These are phyloP conservation scores for Vicugna pacos DNA, from an alignment of 2,113 vertebrate species.

Conservation along the genomic window DNA sequence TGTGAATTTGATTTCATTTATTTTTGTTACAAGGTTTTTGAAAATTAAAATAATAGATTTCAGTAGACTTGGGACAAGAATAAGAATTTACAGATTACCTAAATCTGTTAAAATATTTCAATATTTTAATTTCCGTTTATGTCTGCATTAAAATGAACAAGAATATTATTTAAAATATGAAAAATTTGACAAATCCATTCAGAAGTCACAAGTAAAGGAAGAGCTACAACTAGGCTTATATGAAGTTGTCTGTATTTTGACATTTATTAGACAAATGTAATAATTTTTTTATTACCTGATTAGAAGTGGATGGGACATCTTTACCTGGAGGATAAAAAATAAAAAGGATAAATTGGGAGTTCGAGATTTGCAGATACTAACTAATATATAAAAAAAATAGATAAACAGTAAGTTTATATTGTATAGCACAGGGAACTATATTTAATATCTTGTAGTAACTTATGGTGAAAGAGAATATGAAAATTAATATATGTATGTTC, in stretches of 20 bases:
- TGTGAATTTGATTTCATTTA: background rate
- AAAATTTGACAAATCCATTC: background rate
- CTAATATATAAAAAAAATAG: too few relatives aligned
- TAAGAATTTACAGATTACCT: background rate
- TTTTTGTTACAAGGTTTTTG: conserved; percentile 20
- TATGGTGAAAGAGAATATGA: too few relatives aligned
- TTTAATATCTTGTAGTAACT: too few relatives aligned
- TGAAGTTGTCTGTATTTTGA: background rate
- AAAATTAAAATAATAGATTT: conserved; percentile 39
- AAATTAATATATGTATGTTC: too few relatives aligned
- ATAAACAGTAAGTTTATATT: too few relatives aligned
- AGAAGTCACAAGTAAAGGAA: background rate
- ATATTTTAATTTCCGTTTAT: background rate
- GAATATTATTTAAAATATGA: background rate
- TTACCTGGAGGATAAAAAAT: conserved; percentile 49
- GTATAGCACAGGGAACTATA: too few relatives aligned
- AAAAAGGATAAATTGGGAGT: too few relatives aligned
- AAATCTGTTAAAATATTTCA: background rate
- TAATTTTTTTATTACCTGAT: conserved; percentile 65
- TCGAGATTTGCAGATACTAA: too few relatives aligned
- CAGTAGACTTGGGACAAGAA: background rate
- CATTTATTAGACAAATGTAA: background rate
- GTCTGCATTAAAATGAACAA: background rate
- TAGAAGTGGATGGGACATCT: conserved; percentile 41
- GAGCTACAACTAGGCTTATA: background rate